Conservation (phyloP, 2,888 invertebrate genomes). For the Thyatira batis region DNA sequence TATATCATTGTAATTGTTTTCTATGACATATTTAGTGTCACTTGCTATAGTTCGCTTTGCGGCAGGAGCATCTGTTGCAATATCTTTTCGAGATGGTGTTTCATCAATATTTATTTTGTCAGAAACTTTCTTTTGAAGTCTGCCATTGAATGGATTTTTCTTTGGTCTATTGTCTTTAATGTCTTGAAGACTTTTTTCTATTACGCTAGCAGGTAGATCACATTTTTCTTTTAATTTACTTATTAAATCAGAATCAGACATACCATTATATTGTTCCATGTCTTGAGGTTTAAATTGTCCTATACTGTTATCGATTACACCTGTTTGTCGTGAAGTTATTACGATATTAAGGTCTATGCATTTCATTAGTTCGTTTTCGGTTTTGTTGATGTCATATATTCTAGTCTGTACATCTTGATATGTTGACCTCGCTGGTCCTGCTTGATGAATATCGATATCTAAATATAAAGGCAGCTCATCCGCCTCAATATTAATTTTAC, state of each 20-base stretch:
- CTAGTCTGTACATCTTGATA: constrained; percentile 14
- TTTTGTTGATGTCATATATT: constrained; percentile 17
- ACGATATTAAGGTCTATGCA: constrained; percentile 39
- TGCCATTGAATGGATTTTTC: background rate
- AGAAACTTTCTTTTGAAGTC: background rate
- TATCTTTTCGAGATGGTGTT: background rate
- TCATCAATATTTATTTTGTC: background rate
- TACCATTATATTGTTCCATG: constrained; percentile 18
- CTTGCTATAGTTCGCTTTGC: background rate
- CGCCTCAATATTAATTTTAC: background rate
- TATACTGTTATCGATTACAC: constrained; percentile 17
- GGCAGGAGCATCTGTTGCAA: background rate
- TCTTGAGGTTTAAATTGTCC: constrained; percentile 17
- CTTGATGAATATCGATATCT: background rate
- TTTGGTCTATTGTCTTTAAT: constrained; percentile 17
- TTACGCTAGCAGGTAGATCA: constrained; percentile 18
- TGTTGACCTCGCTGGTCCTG: background rate
- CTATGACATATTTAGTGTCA: background rate
- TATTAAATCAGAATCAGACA: constrained; percentile 25
- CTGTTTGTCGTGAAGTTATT: constrained; percentile 27
- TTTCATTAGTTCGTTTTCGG: constrained; percentile 29
- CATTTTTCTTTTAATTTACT: constrained; percentile 34
- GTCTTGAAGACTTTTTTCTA: constrained; percentile 33
- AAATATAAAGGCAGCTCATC: background rate
- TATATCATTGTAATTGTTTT: no score